Base-by-base conservation (phyloP, 2,888 invertebrate genomes). In the Ypsolopha sequella region DNA sequence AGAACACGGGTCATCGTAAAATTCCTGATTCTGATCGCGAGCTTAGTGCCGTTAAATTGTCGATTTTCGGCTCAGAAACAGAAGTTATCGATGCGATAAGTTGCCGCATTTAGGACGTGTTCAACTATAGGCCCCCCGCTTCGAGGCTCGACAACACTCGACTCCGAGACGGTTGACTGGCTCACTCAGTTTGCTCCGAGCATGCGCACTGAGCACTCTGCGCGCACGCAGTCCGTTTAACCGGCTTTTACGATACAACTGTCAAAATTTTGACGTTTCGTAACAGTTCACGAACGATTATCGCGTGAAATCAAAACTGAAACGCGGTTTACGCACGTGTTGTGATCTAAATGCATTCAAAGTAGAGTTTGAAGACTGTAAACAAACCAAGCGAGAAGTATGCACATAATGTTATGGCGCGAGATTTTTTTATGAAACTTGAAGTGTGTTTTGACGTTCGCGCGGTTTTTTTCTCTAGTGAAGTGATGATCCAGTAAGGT, bases 181-280 rank as follows among this genome's bases (percentile, higher is more conserved):
- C 53, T 52, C 55, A 48, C 7, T 76, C 70, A 70, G 77, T 70
- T 71, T 65, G 73, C 66, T 63, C 62, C 66, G 65, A 66, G 71
- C 70, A 68, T 70, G 76, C 74, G 73, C 72, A 64, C 58, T 61
- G 76, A 68, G 71, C 64, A 56, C 59, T 66, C 41, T 48, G 54
- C 54, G 62, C 65, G 68, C 64, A 63, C 64, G 58, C 68, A 68
- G 62, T 60, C 69, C 76, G 66, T 73, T 74, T 68, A 70, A 72
- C 68, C 66, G 66, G 62, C 58, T 58, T 59, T 62, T 66, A 65
- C 74, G 78, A 73, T 73, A 60, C 76, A 76, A 69, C 82, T 82
- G 85, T 82, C 79, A 82, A 68, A 24, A 71, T 64, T 69, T 66
- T 74, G 73, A 78, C 76, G 72, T 76, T 76, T 73, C 76, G 67